Percentiles rank a stretch among this genome's conserved stretches.
phyloP scores from a whole-genome alignment of 1,140 invertebrate species.

The Drosophila nasuta region DNA sequence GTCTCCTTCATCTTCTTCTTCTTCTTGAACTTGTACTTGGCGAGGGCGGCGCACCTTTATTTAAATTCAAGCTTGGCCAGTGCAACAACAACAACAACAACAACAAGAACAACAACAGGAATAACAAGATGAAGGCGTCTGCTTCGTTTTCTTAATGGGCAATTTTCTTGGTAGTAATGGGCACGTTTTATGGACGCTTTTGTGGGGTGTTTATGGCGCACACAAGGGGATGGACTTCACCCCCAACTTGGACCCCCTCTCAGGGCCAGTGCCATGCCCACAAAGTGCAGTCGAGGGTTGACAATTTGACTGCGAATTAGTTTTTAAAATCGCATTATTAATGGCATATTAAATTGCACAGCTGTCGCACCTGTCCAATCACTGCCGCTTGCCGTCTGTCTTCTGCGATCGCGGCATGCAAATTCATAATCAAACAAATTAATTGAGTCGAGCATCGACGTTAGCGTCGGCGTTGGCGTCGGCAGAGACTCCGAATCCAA shows the following conservation, averaged over 20 bases:
- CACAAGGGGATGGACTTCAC: slow-evolving; percentile 30
- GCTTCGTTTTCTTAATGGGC: slow-evolving; percentile 81
- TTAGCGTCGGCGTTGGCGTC: neutral
- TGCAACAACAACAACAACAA: slow-evolving; percentile 35
- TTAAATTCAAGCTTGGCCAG: slow-evolving; percentile 74
- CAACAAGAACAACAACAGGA: neutral
- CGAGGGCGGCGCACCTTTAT: slow-evolving; percentile 80
- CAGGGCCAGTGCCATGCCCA: neutral
- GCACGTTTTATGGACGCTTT: slow-evolving; percentile 84
- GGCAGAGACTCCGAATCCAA: slow-evolving; percentile 52
- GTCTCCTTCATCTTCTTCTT: neutral
- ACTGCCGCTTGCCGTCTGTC: neutral
- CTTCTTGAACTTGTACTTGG: slow-evolving; percentile 43
- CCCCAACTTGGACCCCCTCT: neutral
- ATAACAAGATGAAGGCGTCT: slow-evolving; percentile 23
- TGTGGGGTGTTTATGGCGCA: slow-evolving; percentile 83
- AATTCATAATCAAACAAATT: slow-evolving; percentile 23
- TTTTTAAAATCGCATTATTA: slow-evolving; percentile 48
- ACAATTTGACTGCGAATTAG: slow-evolving; percentile 24
- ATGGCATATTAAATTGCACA: slow-evolving; percentile 65
- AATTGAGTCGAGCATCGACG: slow-evolving; percentile 9
- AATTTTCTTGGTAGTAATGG: slow-evolving; percentile 84
- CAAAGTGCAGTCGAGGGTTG: slow-evolving; percentile 33
- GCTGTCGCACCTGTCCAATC: slow-evolving; percentile 65
- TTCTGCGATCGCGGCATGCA: neutral